Conservation (phyloP, 2,888 invertebrate genomes). For the Selenia dentaria region DNA sequence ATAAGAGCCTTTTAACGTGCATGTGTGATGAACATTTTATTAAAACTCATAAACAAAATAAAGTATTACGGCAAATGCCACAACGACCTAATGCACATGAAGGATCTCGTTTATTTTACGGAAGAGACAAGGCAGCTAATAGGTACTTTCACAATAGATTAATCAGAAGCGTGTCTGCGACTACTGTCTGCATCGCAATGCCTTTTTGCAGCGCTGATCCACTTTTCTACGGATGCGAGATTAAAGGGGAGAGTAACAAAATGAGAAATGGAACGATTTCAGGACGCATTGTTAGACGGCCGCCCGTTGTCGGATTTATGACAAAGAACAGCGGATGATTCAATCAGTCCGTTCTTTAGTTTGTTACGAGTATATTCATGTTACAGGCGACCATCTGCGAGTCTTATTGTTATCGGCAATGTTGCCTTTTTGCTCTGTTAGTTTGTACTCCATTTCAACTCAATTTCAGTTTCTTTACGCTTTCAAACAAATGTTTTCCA, state of each 20-base stretch:
- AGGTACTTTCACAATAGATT: slow-evolving; percentile 66
- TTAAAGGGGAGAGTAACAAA: slow-evolving; percentile 84
- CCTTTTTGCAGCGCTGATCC: slow-evolving; percentile 81
- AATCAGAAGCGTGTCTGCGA: slow-evolving; percentile 69
- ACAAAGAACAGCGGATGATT: slow-evolving; percentile 84
- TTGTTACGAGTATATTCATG: slow-evolving; percentile 83
- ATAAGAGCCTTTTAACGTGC: no score
- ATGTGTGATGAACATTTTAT: no score
- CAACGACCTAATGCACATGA: slow-evolving; percentile 2
- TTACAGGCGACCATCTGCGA: slow-evolving; percentile 66
- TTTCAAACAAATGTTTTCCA: slow-evolving; percentile 17
- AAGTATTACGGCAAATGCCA: no score
- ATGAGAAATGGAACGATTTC: slow-evolving; percentile 84
- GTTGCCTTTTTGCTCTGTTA: slow-evolving; percentile 65
- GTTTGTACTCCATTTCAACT: slow-evolving; percentile 35
- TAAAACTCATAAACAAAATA: no score
- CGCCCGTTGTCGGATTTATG: slow-evolving; percentile 83
- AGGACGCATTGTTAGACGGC: slow-evolving; percentile 80
- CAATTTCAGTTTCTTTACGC: slow-evolving; percentile 35
- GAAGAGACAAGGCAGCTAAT: slow-evolving; percentile 44
- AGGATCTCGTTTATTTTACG: slow-evolving; percentile 36
- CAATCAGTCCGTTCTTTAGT: slow-evolving; percentile 83
- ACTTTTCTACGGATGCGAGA: slow-evolving; percentile 83
- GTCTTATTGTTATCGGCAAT: slow-evolving; percentile 70
- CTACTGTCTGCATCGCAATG: slow-evolving; percentile 74